These are phyloP conservation scores for Aphodius sticticus DNA, from an alignment of 2,888 invertebrate genomes.

Conservation along the genomic window DNA sequence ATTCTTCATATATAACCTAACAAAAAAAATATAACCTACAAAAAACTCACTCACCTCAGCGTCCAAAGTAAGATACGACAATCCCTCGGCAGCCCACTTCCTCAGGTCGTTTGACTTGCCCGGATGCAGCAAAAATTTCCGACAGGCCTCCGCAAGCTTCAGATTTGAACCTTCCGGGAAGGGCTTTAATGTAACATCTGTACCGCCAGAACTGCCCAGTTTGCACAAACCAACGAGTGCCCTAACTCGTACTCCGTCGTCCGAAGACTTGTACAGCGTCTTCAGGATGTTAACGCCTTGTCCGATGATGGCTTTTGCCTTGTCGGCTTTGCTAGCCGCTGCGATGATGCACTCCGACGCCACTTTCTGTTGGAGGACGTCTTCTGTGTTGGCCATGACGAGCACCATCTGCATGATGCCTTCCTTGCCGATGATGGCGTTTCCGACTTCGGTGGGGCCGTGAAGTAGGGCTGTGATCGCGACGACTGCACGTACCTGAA, in stretches of 20 bases:
- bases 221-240: conserved; percentile 95
- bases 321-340: conserved; percentile 96
- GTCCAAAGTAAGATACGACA: conserved; percentile 95
- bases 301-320: conserved; percentile 87
- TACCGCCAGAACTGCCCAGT: conserved; percentile 92
- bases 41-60: conserved; percentile 70
- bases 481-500: conserved; percentile 70
- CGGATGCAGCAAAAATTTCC: conserved; percentile 88
- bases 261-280: conserved; percentile 86
- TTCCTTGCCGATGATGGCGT: conserved; percentile 80
- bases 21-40: too few relatives aligned
- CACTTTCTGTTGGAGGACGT: conserved; percentile 85
- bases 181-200: conserved; percentile 92
- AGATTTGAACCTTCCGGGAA: conserved; percentile 95
- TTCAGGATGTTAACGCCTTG: conserved; percentile 92
- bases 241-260: conserved; percentile 89
- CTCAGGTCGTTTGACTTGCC: conserved; percentile 87
- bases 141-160: conserved; percentile 93
- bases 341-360: conserved; percentile 97
- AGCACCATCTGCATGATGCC: conserved; percentile 96
- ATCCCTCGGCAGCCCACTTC: conserved; percentile 96
- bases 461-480: conserved; percentile 88
- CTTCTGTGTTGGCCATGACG: conserved; percentile 95
- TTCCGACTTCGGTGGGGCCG: conserved; percentile 94
- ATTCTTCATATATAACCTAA: too few relatives aligned